Evolutionary conservation across 2,113 vertebrate species (phyloP).

Genomic region (Picathartes gymnocephalus): DNA sequence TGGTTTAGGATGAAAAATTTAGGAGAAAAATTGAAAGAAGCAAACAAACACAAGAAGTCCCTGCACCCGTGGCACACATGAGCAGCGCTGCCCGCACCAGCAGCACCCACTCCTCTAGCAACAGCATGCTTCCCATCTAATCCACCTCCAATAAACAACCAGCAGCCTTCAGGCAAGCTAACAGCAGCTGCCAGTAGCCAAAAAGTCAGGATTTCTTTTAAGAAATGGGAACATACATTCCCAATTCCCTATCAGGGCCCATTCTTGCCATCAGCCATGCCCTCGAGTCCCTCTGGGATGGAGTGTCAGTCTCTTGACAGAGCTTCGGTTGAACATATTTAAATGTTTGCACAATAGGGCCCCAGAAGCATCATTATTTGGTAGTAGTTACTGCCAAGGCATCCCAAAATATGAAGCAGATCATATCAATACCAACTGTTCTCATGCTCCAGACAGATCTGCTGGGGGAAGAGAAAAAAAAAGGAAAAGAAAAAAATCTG

Average conservation of each 20-base stretch:
- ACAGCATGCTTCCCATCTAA: background rate
- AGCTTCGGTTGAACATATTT: background rate
- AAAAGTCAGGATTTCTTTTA: background rate
- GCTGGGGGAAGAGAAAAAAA: background rate
- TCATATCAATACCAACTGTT: constrained; percentile 53
- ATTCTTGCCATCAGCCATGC: background rate
- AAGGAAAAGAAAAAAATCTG: constrained; percentile 15
- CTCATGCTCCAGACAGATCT: constrained; percentile 37
- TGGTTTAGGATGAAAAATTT: background rate
- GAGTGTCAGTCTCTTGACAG: background rate
- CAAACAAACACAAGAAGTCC: background rate
- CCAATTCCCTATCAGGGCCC: background rate
- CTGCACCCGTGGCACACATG: background rate
- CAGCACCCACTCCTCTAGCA: background rate
- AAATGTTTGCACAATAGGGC: constrained; percentile 40
- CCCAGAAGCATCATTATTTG: constrained; percentile 25
- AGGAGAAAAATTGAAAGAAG: background rate
- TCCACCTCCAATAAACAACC: background rate
- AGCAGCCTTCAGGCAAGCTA: background rate
- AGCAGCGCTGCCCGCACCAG: background rate
- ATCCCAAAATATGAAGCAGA: constrained; percentile 48
- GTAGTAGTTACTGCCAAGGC: constrained; percentile 39
- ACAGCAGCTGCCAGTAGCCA: background rate
- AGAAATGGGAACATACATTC: background rate
- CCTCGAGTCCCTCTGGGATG: background rate